Evolutionary conservation across 2,888 invertebrate genomes (phyloP).

Genomic region (Scaptomyza cyrtandrae): DNA sequence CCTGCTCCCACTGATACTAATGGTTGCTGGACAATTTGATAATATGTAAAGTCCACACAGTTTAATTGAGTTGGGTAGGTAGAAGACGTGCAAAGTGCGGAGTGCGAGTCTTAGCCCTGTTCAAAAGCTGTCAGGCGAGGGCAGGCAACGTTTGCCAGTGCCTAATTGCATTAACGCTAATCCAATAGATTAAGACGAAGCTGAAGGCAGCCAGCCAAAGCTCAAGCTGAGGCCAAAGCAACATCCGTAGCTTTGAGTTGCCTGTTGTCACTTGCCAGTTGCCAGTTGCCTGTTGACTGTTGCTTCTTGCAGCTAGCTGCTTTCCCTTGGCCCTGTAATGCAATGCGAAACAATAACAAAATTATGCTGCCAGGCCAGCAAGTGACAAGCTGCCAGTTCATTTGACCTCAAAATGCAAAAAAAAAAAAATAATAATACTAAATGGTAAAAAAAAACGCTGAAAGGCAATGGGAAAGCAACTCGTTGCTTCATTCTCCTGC

Average conservation of each 20-base stretch:
- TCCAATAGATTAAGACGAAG: slow-evolving; percentile 72
- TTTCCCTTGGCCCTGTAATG: slow-evolving; percentile 42
- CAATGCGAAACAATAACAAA: slow-evolving; percentile 77
- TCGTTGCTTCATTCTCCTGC: neutral
- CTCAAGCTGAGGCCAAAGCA: slow-evolving; percentile 7
- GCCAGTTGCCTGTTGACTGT: slow-evolving; percentile 24
- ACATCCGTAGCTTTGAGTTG: slow-evolving; percentile 24
- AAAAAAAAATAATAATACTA: too few relatives aligned
- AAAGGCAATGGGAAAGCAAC: neutral
- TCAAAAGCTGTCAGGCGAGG: slow-evolving; percentile 34
- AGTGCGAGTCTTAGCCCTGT: slow-evolving; percentile 16
- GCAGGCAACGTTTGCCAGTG: slow-evolving; percentile 57
- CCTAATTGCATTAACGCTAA: slow-evolving; percentile 74
- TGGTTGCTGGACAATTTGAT: slow-evolving; percentile 55
- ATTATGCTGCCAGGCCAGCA: slow-evolving; percentile 59
- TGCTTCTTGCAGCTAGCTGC: slow-evolving; percentile 8
- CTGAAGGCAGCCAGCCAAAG: slow-evolving; percentile 37
- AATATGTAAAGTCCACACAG: slow-evolving; percentile 51
- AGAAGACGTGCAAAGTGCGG: neutral
- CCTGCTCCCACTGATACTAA: slow-evolving; percentile 8
- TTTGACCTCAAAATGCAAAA: slow-evolving; percentile 38
- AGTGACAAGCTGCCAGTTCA: slow-evolving; percentile 50
- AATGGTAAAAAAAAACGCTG: too few relatives aligned
- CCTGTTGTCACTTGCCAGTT: slow-evolving; percentile 14
- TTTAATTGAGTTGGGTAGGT: slow-evolving; percentile 70